Conservation (phyloP, 1,140 invertebrate genomes). For the Caenorhabditis briggsae region DNA sequence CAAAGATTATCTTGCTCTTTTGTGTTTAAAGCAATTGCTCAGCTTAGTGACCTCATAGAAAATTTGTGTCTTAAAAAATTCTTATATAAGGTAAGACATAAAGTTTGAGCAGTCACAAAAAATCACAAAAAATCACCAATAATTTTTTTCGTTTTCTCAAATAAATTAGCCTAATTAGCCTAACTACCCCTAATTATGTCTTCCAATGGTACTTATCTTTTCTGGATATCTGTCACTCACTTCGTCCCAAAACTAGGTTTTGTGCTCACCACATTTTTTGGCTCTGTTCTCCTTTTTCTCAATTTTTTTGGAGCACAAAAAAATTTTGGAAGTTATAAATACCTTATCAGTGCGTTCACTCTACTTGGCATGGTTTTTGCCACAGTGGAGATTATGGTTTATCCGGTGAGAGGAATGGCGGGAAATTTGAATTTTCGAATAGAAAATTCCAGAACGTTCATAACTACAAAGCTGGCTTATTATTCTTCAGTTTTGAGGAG, state of each 20-base stretch:
- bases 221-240: conserved; percentile 14
- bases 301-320: conserved; percentile 15
- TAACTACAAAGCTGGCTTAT: neutral
- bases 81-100: too few relatives aligned
- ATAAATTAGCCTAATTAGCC: too few relatives aligned
- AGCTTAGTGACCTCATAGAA: too few relatives aligned
- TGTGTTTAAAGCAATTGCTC: too few relatives aligned
- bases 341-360: conserved; percentile 18
- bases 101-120: too few relatives aligned
- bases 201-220: neutral
- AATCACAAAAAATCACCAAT: too few relatives aligned
- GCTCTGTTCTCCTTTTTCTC: neutral
- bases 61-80: too few relatives aligned
- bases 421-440: too few relatives aligned
- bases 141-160: neutral
- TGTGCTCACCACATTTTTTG: neutral
- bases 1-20: too few relatives aligned
- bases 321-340: neutral
- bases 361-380: neutral
- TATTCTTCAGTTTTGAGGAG: conserved; percentile 30
- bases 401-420: neutral
- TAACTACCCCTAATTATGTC: neutral
- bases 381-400: conserved; percentile 1
- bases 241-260: conserved; percentile 5
- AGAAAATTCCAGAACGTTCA: neutral